These are phyloP conservation scores for Poecile montanus DNA, from an alignment of 2,797 vertebrate genomes.

Conservation along the genomic window DNA sequence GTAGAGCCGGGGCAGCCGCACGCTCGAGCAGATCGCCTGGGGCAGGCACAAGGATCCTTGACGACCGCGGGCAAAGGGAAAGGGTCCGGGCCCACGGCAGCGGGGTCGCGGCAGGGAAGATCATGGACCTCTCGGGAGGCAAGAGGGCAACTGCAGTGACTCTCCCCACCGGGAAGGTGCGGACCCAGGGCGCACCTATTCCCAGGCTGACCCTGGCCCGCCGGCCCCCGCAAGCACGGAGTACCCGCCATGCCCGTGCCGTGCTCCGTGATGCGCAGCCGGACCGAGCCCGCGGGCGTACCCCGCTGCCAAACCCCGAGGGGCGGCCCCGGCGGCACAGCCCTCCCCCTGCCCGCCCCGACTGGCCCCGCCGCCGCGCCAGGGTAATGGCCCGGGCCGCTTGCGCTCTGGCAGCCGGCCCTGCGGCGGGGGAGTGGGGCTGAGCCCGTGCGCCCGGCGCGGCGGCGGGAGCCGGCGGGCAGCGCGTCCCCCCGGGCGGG, in stretches of 20 bases:
- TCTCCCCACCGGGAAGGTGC: background rate
- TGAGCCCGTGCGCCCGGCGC: slow-evolving; percentile 7
- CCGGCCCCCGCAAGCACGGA: background rate
- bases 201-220: background rate
- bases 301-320: slow-evolving; percentile 26
- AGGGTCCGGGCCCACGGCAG: background rate
- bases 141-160: background rate
- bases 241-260: fast-evolving
- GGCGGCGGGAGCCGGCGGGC: background rate
- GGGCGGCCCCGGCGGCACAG: slow-evolving; percentile 58
- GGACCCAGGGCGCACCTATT: background rate
- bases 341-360: slow-evolving; percentile 52
- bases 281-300: background rate
- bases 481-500: background rate
- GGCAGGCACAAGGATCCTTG: background rate
- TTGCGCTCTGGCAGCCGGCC: slow-evolving; percentile 3
- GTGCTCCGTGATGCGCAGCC: fast-evolving
- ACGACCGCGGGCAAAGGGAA: background rate
- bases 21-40: background rate
- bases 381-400: slow-evolving; percentile 25
- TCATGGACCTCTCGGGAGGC: fast-evolving
- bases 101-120: background rate
- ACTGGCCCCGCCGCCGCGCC: slow-evolving; percentile 23
- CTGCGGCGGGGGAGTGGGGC: background rate
- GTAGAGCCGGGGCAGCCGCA: background rate